phyloP scores from a whole-genome alignment of 1,140 invertebrate species.

The Drosophila varians region DNA sequence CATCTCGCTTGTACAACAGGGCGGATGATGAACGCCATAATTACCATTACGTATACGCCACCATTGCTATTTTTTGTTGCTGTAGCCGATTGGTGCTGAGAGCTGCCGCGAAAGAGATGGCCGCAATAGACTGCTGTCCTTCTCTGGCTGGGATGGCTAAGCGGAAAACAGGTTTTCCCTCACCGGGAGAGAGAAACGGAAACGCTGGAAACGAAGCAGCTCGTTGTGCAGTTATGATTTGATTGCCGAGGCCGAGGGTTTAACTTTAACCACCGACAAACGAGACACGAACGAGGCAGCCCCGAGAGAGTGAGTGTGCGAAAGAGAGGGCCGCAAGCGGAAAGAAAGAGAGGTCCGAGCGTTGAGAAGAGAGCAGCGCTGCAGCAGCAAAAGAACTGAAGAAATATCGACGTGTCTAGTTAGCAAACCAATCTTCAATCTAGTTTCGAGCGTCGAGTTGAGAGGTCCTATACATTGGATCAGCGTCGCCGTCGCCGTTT shows the following conservation, averaged over 20 bases:
- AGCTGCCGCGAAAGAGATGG: slow-evolving; percentile 41
- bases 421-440: slow-evolving; percentile 84
- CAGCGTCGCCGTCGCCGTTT: slow-evolving; percentile 56
- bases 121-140: slow-evolving; percentile 5
- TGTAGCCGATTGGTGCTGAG: slow-evolving; percentile 65
- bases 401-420: slow-evolving; percentile 84
- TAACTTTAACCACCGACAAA: slow-evolving; percentile 76
- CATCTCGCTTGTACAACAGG: slow-evolving; percentile 46
- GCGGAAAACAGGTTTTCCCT: slow-evolving; percentile 50
- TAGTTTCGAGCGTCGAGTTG: slow-evolving; percentile 83
- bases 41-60: slow-evolving; percentile 83
- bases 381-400: slow-evolving; percentile 79
- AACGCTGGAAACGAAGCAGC: slow-evolving; percentile 24
- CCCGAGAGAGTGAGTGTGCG: slow-evolving; percentile 20
- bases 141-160: slow-evolving; percentile 1
- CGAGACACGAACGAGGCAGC: slow-evolving; percentile 57
- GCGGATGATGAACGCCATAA: slow-evolving; percentile 82
- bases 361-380: slow-evolving; percentile 29
- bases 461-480: slow-evolving; percentile 77
- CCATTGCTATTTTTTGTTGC: slow-evolving; percentile 80
- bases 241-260: slow-evolving; percentile 65
- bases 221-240: slow-evolving; percentile 78
- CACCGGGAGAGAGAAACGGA: slow-evolving; percentile 30
- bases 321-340: slow-evolving; percentile 5
- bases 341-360: slow-evolving; percentile 11